Evolutionary conservation across 2,888 invertebrate genomes (phyloP).

Genomic region (Rhingia campestris): DNA sequence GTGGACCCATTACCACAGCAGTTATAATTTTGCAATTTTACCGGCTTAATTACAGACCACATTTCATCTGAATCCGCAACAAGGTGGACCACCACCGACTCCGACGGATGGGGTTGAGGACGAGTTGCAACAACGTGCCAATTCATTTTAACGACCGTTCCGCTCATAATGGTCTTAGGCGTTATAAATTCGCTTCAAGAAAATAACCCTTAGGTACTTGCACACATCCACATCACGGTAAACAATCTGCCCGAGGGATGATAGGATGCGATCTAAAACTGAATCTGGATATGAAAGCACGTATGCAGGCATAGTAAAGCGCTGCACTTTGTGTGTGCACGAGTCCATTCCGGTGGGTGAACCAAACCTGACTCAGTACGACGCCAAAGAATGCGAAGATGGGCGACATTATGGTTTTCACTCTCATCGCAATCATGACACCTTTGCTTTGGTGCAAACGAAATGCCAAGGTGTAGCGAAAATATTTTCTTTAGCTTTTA

Average conservation of each 20-base stretch:
- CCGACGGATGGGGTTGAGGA: background rate
- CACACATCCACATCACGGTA: constrained; percentile 45
- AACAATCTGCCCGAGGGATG: constrained; percentile 67
- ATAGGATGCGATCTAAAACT: background rate
- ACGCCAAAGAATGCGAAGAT: constrained; percentile 59
- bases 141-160: constrained; percentile 72
- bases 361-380: constrained; percentile 38
- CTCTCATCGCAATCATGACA: constrained; percentile 3
- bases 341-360: background rate
- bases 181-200: constrained; percentile 73
- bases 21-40: constrained; percentile 82
- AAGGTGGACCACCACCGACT: constrained; percentile 4
- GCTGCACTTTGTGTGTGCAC: constrained; percentile 55
- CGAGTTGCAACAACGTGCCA: constrained; percentile 58
- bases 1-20: constrained; percentile 58
- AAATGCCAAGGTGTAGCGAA: constrained; percentile 71
- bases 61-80: constrained; percentile 79
- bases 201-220: constrained; percentile 54
- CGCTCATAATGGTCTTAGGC: constrained; percentile 68
- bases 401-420: background rate
- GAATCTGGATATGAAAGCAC: constrained; percentile 43
- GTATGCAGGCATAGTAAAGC: constrained; percentile 49
- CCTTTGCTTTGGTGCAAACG: constrained; percentile 58
- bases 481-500: constrained; percentile 73
- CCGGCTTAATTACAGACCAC: constrained; percentile 82